Base-by-base conservation (phyloP, 2,797 vertebrate species). In the Gambelia wislizenii region DNA sequence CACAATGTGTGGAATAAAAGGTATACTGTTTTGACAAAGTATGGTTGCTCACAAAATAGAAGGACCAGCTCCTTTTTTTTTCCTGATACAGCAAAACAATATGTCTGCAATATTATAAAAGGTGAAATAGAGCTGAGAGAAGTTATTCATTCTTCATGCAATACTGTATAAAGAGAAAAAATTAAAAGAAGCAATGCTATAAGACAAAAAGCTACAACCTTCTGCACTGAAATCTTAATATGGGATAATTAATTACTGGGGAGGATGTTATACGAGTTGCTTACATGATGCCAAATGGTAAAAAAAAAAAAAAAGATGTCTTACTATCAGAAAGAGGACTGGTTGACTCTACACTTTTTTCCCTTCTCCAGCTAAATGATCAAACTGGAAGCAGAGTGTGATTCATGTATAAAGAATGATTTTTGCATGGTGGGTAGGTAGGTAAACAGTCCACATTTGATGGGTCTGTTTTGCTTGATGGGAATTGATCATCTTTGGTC, bases 181-280 rank as follows among this genome's bases (percentile, higher is more conserved):
- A 80, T n/a, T n/a, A 85, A 93, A 9, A 90, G 59, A 85, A 95
- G 82, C 81, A 89, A 22, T 70, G 89, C 42, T 6, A 70, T 0
- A 8, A 92, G 87, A 79, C 77, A 56, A 0, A 13, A 87, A 84
- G 90, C 91, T 59, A 87, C 90, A 79, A 94, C 83, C 56, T 86
- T 93, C 52, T 76, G 16, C 49, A 85, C 4, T 10, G 91, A 92
- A 91, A 91, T 89, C 81, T 89, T 44, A 54, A 33, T 90, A 87
- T 93, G 90, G 92, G 36, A 87, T 93, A 96, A 92, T 90, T 90
- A 91, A 90, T 85, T 92, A 92, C 92, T 81, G 79, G 86, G 67
- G 82, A 91, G 61, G 64, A 67, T 74, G 67, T 93, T 94, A 95
- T 92, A 87, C 80, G 79, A 85, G 52, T n/a, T 74, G 39, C 44